phyloP scores from a whole-genome alignment of 2,888 invertebrate species.

The Camptogramma bilineatum region DNA sequence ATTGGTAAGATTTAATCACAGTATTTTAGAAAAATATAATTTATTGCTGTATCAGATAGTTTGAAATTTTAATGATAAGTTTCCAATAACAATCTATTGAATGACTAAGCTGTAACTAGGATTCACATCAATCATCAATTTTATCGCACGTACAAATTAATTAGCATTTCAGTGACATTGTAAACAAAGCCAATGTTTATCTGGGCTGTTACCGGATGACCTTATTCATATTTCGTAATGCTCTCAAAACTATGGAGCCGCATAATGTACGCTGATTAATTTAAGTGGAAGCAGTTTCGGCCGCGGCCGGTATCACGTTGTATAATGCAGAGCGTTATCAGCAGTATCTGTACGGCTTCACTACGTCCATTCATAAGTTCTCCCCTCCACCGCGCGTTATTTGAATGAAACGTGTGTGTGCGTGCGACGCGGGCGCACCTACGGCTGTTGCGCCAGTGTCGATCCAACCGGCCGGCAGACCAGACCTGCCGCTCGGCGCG shows the following conservation, averaged over 20 bases:
- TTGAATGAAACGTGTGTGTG: constrained; percentile 77
- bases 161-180: constrained; percentile 26
- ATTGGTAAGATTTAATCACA: constrained; percentile 21
- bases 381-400: constrained; percentile 66
- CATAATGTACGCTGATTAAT: constrained; percentile 48
- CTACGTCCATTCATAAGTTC: constrained; percentile 84
- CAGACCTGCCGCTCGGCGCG: constrained; percentile 55
- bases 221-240: constrained; percentile 52
- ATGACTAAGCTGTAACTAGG: constrained; percentile 2
- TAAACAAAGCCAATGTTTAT: constrained; percentile 47
- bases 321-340: constrained; percentile 76
- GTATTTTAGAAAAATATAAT: constrained; percentile 28
- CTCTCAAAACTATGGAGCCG: constrained; percentile 45
- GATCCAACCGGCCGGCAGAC: constrained; percentile 63
- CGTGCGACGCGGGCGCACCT: constrained; percentile 73
- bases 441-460: constrained; percentile 64
- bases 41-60: constrained; percentile 18
- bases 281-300: constrained; percentile 49
- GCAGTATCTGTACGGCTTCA: constrained; percentile 75
- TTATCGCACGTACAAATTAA: constrained; percentile 12
- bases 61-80: constrained; percentile 13
- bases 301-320: constrained; percentile 60
- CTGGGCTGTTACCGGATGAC: constrained; percentile 48
- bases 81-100: constrained; percentile 11
- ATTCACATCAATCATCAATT: constrained; percentile 16